A percentile compares a stretch with the other conserved stretches of the same genome.
Evolutionary conservation across 2,888 invertebrate genomes (phyloP).

Genomic region (Troilus luridus): DNA sequence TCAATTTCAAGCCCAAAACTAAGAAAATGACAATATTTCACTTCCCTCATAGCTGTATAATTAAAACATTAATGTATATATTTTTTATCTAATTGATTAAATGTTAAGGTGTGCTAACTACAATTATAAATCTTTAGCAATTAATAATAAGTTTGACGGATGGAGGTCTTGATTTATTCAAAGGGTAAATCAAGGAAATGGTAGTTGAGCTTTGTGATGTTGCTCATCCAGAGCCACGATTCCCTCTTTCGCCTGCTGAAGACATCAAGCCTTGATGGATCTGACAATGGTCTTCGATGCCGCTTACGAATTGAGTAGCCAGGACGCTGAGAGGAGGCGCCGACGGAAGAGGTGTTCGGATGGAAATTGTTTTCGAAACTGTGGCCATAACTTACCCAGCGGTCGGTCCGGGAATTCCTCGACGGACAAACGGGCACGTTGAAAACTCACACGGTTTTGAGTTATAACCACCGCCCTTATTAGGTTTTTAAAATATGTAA

Average conservation of each 20-base stretch:
- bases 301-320: constrained; percentile 36
- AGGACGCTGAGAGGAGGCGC: neutral
- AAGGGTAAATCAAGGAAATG: neutral
- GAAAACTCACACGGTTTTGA: constrained; percentile 58
- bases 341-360: constrained; percentile 34
- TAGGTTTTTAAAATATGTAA: constrained; percentile 60
- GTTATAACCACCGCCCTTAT: constrained; percentile 54
- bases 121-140: no score
- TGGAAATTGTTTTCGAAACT: constrained; percentile 51
- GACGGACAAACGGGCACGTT: constrained; percentile 54
- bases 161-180: no score
- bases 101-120: no score
- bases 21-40: no score
- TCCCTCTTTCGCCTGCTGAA: neutral
- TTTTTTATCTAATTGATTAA: no score
- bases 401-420: constrained; percentile 50
- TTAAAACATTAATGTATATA: no score
- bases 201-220: neutral
- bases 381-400: constrained; percentile 52
- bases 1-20: no score
- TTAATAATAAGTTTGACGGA: no score
- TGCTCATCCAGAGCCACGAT: neutral
- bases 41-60: no score
- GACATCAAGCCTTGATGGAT: neutral
- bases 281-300: neutral